Evolutionary conservation across 2,797 vertebrate species (phyloP).

Genomic region (Chaetodon trifasciatus): DNA sequence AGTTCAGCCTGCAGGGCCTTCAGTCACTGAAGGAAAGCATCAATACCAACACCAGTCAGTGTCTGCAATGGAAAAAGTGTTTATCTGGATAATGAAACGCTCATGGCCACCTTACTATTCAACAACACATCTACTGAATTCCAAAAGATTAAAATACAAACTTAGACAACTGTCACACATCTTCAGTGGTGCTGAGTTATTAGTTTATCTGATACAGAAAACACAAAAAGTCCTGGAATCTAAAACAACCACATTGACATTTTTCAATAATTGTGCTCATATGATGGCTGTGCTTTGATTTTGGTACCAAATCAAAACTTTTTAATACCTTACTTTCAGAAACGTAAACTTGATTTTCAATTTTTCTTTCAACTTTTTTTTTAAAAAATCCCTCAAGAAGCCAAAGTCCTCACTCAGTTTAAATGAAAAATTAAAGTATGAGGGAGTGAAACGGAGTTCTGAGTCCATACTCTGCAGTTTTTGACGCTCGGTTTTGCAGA

Average conservation of each 20-base stretch:
- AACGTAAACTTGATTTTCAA: background rate
- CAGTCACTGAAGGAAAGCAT: constrained; percentile 22
- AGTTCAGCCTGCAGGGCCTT: constrained; percentile 16
- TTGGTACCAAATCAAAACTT: background rate
- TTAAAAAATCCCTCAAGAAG: background rate
- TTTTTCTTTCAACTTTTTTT: too few relatives aligned
- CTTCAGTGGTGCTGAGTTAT: background rate
- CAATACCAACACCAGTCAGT: constrained; percentile 21
- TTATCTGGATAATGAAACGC: constrained; percentile 9
- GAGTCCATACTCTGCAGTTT: background rate
- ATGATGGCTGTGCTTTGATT: background rate
- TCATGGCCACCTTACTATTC: background rate
- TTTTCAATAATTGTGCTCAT: background rate
- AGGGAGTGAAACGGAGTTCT: too few relatives aligned
- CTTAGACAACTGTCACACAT: background rate
- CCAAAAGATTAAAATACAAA: background rate
- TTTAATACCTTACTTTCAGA: background rate
- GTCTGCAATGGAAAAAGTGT: constrained; percentile 18
- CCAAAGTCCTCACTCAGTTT: background rate
- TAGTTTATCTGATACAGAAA: background rate
- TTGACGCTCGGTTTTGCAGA: background rate
- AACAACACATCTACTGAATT: background rate
- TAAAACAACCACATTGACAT: background rate
- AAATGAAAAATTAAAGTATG: background rate
- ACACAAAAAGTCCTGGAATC: too few relatives aligned